These are phyloP conservation scores for Lottia scabra DNA, from an alignment of 2,888 invertebrate species.

Conservation along the genomic window DNA sequence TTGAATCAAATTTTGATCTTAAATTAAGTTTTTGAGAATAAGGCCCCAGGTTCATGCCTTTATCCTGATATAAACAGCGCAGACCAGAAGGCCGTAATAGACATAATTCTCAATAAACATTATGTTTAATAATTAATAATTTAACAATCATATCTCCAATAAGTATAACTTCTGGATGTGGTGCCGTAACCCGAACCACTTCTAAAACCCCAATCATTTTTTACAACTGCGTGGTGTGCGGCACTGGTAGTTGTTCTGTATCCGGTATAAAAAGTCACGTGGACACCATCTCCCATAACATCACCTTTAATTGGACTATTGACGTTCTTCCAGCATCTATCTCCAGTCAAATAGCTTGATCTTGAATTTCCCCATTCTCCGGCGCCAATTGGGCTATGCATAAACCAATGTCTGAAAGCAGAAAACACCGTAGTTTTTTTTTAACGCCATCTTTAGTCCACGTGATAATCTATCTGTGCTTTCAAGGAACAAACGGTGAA, in stretches of 20 bases:
- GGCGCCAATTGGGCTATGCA: slow-evolving; percentile 22
- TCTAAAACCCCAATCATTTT: slow-evolving; percentile 26
- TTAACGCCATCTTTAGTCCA: no score
- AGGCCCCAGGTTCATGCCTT: no score
- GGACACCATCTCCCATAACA: slow-evolving; percentile 22
- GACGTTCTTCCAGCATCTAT: slow-evolving; percentile 10
- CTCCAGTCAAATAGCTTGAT: slow-evolving; percentile 13
- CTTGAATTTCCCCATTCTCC: slow-evolving; percentile 24
- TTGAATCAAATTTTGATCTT: no score
- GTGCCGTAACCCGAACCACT: background rate
- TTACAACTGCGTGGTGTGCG: slow-evolving; percentile 7
- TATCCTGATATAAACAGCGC: no score
- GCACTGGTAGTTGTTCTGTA: slow-evolving; percentile 21
- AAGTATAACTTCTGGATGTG: background rate
- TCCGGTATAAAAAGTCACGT: slow-evolving; percentile 24
- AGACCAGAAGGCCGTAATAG: no score
- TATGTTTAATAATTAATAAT: no score
- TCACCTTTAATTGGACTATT: slow-evolving; percentile 12
- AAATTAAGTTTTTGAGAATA: no score
- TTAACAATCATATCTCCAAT: slow-evolving; percentile 12
- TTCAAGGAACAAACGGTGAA: no score
- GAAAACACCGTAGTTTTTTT: no score
- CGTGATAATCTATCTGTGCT: no score
- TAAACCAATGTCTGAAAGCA: background rate
- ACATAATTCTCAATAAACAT: no score